Evolutionary conservation across 1,140 invertebrate genomes (phyloP), one percentile per base, ranked within the genome.

Genomic region (Drosophila trapezifrons): DNA sequence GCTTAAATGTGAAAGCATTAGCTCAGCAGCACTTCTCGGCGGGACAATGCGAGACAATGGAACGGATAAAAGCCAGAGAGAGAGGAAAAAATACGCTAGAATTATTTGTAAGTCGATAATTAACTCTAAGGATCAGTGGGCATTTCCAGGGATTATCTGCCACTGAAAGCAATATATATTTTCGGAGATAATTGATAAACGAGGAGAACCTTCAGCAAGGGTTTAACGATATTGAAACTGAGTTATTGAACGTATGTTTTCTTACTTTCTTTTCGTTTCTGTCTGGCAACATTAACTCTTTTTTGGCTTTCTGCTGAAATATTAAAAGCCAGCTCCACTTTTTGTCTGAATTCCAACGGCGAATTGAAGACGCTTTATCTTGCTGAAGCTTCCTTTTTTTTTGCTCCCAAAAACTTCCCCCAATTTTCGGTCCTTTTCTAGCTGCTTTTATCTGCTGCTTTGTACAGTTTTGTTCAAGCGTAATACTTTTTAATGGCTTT

Each of bases 401-500:
- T 67, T 22, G 37, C 17, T 54, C 4, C 32, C 32, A 13, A 13
- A 13, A 35, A 66, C 56, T 20, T 12, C 20, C 12, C 15, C 40
- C 45, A n/a, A 20, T 15, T 32, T 32, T 57, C 25, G 20, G n/a
- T 43, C 35, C 38, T 47, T 56, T 38, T 70, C 65, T 74, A 78
- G 72, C 66, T 72, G 71, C 63, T 85, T 71, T 87, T 86, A 78
- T 85, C 80, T 77, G 69, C 85, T 86, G 77, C 84, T 89, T 89
- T 89, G 83, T 86, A 83, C 76, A 89, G 84, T 87, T 86, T 86
- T 86, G 83, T 83, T 86, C 80, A 85, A 85, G 89, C 78, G 84
- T 75, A 91, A 91, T 91, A 89, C 85, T 91, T 90, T 91, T 90
- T 91, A 91, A 91, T 91, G 89, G 89, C 85, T 89, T 91, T 91